Base-by-base conservation (phyloP, 2,888 invertebrate genomes). In the Limenitis camilla region DNA sequence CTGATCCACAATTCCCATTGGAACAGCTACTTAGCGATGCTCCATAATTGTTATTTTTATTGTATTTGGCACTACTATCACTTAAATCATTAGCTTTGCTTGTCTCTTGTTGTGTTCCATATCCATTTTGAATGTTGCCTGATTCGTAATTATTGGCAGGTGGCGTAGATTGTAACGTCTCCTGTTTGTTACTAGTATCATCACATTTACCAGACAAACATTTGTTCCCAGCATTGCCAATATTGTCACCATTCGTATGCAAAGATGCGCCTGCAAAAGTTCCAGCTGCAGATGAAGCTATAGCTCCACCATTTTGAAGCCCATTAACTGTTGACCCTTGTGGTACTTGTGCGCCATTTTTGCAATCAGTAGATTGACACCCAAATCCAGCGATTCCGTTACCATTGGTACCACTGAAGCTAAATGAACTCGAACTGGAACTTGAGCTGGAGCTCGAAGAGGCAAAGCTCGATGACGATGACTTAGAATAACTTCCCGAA, bases 401-500 rank as follows among this genome's bases (percentile, higher is more conserved):
- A 5, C 47, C 36, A 28, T 65, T 66, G 6, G 63, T 54, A 5
- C 82, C 78, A 53, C 70, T 71, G 52, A 71, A 84, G 61, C 72
- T 81, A 59, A 73, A 86, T 38, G 85, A 75, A 56, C 81, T 78
- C 6, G 85, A 71, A 60, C 83, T 82, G 4, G 84, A 72, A 63
- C 82, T 84, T 31, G 86, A 71, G 62, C 83, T 85, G 31, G 86
- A 74, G 65, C 85, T 83, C 1, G 83, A 75, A 36, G 86, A 75
- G 10, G 87, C 75, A 40, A 72, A 81, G 59, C 84, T 87, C 19
- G 84, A 77, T 9, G 88, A 69, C 31, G 81, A 77, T 0, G 87
- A 76, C 61, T 84, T 75, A 31, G 88, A 71, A 70, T 79, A 76
- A 70, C 84, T 81, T 72, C 90, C 80, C 58, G 85, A 74, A 77